A percentile compares a stretch with the other conserved stretches of the same genome.
phyloP scores from a whole-genome alignment of 2,888 invertebrate species.

The Cheilosia impressa region DNA sequence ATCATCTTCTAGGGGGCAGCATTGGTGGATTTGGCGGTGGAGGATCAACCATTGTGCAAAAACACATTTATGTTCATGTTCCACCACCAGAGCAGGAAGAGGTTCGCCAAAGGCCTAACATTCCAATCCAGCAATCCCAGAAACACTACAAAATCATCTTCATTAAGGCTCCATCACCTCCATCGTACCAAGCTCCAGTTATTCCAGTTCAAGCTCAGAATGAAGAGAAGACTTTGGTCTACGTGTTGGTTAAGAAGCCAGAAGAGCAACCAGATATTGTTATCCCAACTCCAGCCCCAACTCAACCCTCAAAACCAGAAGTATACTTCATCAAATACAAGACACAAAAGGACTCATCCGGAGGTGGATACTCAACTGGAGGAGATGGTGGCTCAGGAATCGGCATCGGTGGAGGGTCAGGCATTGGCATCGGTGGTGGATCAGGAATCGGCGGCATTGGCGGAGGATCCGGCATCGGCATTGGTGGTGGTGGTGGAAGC shows the following conservation, averaged over 20 bases:
- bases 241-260: conserved; percentile 94
- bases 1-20: conserved; percentile 74
- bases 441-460: conserved; percentile 75
- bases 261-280: conserved; percentile 92
- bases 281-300: conserved; percentile 90
- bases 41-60: conserved; percentile 87
- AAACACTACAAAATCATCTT: conserved; percentile 97
- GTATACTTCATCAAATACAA: conserved; percentile 91
- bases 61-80: conserved; percentile 95
- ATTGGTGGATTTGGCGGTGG: conserved; percentile 82
- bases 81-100: conserved; percentile 94
- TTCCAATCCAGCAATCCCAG: conserved; percentile 89
- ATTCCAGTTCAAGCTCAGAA: conserved; percentile 92
- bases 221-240: conserved; percentile 94
- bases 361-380: conserved; percentile 78
- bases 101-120: conserved; percentile 85
- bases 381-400: conserved; percentile 77
- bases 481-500: conserved; percentile 81
- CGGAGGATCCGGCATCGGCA: conserved; percentile 77
- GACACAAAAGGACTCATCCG: conserved; percentile 83
- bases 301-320: conserved; percentile 94
- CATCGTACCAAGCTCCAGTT: conserved; percentile 91
- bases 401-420: conserved; percentile 74
- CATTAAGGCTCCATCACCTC: conserved; percentile 94
- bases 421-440: conserved; percentile 76